phyloP scores from a whole-genome alignment of 2,888 invertebrate species.

The Panopea generosa region DNA sequence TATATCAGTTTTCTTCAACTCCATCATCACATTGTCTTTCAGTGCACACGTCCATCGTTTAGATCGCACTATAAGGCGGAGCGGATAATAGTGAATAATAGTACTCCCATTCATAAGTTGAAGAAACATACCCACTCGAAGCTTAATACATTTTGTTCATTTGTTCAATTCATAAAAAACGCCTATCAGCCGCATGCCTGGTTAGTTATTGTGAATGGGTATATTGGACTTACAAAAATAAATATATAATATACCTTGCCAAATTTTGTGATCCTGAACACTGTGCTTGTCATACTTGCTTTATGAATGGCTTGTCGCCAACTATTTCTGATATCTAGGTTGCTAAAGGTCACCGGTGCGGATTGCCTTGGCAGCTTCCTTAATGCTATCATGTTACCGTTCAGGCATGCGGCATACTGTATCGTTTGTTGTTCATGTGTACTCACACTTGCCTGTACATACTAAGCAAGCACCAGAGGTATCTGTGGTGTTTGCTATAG shows the following conservation, averaged over 20 bases:
- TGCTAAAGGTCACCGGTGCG: slow-evolving; percentile 6
- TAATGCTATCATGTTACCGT: too few relatives aligned
- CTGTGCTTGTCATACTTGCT: slow-evolving; percentile 25
- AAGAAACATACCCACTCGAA: slow-evolving; percentile 35
- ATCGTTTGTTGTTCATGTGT: too few relatives aligned
- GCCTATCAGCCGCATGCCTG: slow-evolving; percentile 20
- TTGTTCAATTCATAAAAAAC: slow-evolving; percentile 28
- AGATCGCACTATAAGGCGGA: neutral
- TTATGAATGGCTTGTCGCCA: slow-evolving; percentile 27
- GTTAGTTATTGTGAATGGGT: slow-evolving; percentile 26
- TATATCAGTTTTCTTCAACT: too few relatives aligned
- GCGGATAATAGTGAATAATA: neutral
- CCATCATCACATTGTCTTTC: too few relatives aligned
- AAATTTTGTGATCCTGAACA: slow-evolving; percentile 15
- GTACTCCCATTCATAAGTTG: slow-evolving; percentile 17
- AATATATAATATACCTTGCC: slow-evolving; percentile 31
- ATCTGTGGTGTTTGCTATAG: too few relatives aligned
- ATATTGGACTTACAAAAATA: slow-evolving; percentile 10
- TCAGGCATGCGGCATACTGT: too few relatives aligned
- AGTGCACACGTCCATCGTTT: too few relatives aligned
- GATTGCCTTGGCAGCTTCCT: too few relatives aligned
- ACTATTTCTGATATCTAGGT: slow-evolving; percentile 10
- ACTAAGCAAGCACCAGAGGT: too few relatives aligned
- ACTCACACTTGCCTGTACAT: too few relatives aligned
- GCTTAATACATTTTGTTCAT: slow-evolving; percentile 6